Evolutionary conservation across 2,797 vertebrate genomes (phyloP).

Genomic region (Heterohyrax brucei): DNA sequence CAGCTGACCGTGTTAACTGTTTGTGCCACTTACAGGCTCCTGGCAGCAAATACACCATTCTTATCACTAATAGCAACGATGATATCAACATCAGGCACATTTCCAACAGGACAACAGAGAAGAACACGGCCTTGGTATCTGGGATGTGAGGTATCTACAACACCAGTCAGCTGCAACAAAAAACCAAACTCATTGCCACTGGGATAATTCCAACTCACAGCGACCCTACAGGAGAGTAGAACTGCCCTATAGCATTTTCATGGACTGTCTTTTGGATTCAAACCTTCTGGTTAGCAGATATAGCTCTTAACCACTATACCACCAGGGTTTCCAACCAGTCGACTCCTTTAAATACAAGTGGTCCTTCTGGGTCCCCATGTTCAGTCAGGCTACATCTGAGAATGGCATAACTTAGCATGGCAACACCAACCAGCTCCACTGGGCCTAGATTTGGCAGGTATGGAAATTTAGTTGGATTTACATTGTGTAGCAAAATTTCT

Average conservation of each 20-base stretch:
- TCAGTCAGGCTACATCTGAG: background rate
- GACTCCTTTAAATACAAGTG: background rate
- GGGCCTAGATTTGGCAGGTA: background rate
- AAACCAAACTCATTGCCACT: too few species aligned
- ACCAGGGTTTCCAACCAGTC: too few species aligned
- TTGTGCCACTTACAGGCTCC: background rate
- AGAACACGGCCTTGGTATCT: background rate
- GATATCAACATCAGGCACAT: fast-evolving
- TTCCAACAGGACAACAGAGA: background rate
- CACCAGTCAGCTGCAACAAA: background rate
- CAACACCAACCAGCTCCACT: background rate
- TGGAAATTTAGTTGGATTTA: background rate
- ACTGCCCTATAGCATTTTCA: too few species aligned
- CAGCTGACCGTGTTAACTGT: too few species aligned
- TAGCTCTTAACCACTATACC: too few species aligned
- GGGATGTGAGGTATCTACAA: fast-evolving
- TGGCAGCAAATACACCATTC: background rate
- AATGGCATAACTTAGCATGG: fast-evolving
- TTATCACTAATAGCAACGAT: fast-evolving
- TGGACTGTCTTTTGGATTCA: too few species aligned
- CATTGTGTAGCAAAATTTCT: background rate
- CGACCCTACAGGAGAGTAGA: too few species aligned
- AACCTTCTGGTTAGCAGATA: too few species aligned
- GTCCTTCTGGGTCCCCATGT: background rate
- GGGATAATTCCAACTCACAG: too few species aligned